Conservation (phyloP, 2,797 vertebrate genomes). For the Eulemur mongoz region DNA sequence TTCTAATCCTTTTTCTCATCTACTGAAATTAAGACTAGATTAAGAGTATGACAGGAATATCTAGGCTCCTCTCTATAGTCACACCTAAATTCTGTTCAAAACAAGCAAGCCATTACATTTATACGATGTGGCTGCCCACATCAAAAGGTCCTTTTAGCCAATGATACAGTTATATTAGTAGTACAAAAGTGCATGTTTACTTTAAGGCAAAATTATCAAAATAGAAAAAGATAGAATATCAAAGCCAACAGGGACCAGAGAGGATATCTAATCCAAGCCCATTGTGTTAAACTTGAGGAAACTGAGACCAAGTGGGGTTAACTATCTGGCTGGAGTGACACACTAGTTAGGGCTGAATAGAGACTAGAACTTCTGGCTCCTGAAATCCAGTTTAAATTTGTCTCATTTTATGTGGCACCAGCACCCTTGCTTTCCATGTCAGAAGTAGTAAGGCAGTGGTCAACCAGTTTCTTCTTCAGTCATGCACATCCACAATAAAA, state of each 20-base stretch:
- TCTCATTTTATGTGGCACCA: neutral
- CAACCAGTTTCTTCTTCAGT: neutral
- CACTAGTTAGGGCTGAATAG: neutral
- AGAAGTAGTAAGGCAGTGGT: neutral
- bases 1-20: neutral
- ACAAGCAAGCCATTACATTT: neutral
- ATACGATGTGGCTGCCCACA: neutral
- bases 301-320: neutral
- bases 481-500: neutral
- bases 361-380: neutral
- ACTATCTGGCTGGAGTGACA: neutral
- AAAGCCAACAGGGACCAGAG: neutral
- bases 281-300: neutral
- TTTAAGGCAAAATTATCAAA: slow-evolving; percentile 4
- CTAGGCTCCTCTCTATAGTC: neutral
- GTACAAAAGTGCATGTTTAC: neutral
- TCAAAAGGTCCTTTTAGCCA: neutral
- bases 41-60: neutral
- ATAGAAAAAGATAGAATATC: neutral
- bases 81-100: neutral
- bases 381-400: neutral
- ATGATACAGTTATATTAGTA: neutral
- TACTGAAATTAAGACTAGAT: neutral
- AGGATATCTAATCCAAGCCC: neutral
- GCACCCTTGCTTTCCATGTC: neutral